These are phyloP conservation scores for Trematocara marginatum DNA, from an alignment of 2,113 vertebrate genomes.

Conservation along the genomic window DNA sequence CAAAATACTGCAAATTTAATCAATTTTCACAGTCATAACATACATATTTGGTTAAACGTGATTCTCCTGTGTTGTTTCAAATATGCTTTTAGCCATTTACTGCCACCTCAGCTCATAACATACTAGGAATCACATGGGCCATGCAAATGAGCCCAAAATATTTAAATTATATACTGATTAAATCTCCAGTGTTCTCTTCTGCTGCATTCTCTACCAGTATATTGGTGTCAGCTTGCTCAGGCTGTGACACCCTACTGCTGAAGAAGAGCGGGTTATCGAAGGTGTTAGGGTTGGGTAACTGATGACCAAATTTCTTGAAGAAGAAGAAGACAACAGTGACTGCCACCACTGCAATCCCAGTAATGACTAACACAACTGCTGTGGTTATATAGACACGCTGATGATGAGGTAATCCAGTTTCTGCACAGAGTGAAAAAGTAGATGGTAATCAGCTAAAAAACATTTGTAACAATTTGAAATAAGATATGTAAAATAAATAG, in stretches of 20 bases:
- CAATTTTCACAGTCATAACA: no score
- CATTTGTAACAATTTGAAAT: no score
- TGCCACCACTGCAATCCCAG: background rate
- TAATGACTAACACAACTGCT: background rate
- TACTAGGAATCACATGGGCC: background rate
- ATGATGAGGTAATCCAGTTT: accelerated
- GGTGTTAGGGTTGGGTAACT: background rate
- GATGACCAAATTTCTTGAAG: background rate
- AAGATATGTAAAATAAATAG: no score
- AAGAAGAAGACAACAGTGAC: background rate
- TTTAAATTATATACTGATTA: background rate
- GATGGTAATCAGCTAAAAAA: background rate
- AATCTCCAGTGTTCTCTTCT: background rate
- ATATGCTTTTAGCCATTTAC: background rate
- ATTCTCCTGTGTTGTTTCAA: no score
- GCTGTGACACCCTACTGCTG: background rate
- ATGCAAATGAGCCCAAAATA: background rate
- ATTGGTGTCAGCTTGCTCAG: background rate
- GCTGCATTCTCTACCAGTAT: background rate
- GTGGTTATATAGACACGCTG: slow-evolving; percentile 9
- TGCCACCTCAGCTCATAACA: background rate
- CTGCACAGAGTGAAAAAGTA: background rate
- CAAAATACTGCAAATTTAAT: no score
- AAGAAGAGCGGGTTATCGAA: slow-evolving; percentile 42
- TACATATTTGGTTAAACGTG: no score